These are phyloP conservation scores for Scotopteryx bipunctaria DNA, from an alignment of 2,888 invertebrate genomes.

Conservation along the genomic window DNA sequence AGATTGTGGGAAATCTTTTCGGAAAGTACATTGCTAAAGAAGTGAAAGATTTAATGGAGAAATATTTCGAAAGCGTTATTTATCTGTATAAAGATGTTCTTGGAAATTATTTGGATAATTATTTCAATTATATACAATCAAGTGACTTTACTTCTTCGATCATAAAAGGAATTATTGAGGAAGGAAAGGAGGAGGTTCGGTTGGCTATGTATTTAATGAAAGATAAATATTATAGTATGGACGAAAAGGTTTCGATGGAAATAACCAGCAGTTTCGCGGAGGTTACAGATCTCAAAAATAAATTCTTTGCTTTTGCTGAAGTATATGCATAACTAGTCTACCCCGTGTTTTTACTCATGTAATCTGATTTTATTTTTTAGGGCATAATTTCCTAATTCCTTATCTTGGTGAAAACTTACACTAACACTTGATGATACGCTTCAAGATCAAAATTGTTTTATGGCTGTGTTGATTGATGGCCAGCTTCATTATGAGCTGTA, in stretches of 20 bases:
- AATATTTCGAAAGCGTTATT: constrained; percentile 23
- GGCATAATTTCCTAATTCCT: too few relatives aligned
- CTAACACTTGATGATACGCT: too few relatives aligned
- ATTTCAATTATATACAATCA: constrained; percentile 19
- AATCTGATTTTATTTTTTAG: too few relatives aligned
- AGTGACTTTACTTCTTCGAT: constrained; percentile 15
- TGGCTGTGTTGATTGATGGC: too few relatives aligned
- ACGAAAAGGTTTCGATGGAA: neutral
- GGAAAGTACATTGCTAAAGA: constrained; percentile 43
- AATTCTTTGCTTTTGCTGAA: constrained; percentile 8
- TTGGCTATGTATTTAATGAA: constrained; percentile 21
- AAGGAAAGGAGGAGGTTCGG: constrained; percentile 11
- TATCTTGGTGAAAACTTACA: too few relatives aligned
- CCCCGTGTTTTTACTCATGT: too few relatives aligned
- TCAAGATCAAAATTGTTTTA: too few relatives aligned
- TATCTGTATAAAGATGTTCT: constrained; percentile 16
- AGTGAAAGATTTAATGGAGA: constrained; percentile 12
- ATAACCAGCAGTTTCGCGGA: neutral
- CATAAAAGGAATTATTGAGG: constrained; percentile 20
- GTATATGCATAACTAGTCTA: neutral
- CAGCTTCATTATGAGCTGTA: too few relatives aligned
- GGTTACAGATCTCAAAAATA: constrained; percentile 1
- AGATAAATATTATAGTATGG: constrained; percentile 3
- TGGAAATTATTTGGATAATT: constrained; percentile 9
- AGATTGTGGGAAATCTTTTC: constrained; percentile 51